Percentiles rank a stretch among this genome's conserved stretches.
Evolutionary conservation across 1,140 invertebrate species (phyloP).

Genomic region (Cyclina sinensis): DNA sequence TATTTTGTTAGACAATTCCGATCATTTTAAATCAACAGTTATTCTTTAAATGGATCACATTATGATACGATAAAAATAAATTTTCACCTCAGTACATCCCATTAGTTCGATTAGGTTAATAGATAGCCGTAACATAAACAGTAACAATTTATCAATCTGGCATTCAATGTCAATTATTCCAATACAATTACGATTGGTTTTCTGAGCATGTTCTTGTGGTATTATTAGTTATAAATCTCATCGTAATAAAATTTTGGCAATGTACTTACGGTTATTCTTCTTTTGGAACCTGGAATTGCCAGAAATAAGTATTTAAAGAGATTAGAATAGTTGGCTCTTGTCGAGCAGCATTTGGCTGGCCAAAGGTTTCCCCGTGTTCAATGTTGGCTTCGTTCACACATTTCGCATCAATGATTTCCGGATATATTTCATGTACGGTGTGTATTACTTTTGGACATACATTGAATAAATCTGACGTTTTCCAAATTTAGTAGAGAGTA

Average conservation of each 20-base stretch:
- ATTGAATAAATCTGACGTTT: no score
- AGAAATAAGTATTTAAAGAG: conserved; percentile 60
- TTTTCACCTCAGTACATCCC: no score
- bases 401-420: conserved; percentile 29
- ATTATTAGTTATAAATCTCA: conserved; percentile 55
- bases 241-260: conserved; percentile 55
- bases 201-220: background rate
- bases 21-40: background rate
- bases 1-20: background rate
- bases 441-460: conserved; percentile 12
- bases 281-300: conserved; percentile 38
- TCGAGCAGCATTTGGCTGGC: conserved; percentile 43
- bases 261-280: conserved; percentile 5
- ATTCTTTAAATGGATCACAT: background rate
- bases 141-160: background rate
- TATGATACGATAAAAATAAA: background rate
- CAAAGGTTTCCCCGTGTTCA: conserved; percentile 25
- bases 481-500: no score
- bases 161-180: background rate
- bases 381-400: conserved; percentile 34
- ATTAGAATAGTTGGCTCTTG: conserved; percentile 62
- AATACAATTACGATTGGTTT: background rate
- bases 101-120: no score
- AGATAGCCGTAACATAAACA: background rate
- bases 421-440: conserved; percentile 29